A percentile compares a stretch with the other conserved stretches of the same genome.
phyloP scores from a whole-genome alignment of 1,140 invertebrate genomes.

The Drosophila asahinai region DNA sequence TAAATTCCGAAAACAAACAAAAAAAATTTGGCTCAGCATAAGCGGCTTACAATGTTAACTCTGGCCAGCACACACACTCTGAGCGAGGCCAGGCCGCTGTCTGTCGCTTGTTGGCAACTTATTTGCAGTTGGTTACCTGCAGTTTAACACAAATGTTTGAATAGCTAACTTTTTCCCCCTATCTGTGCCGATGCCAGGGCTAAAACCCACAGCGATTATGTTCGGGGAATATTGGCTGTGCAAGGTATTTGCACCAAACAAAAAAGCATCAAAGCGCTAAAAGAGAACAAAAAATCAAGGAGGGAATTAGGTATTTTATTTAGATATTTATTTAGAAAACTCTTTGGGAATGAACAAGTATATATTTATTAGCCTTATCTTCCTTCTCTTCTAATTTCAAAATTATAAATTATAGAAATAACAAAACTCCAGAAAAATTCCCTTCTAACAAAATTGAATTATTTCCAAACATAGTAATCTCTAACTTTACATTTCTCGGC shows the following conservation, averaged over 20 bases:
- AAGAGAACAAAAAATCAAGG: not conserved
- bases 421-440: not conserved
- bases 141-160: constrained; percentile 77
- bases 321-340: not conserved
- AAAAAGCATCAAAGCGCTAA: not conserved
- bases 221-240: constrained; percentile 29
- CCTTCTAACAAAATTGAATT: not conserved
- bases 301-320: too few species aligned
- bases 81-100: not conserved
- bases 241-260: not conserved
- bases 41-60: constrained; percentile 81
- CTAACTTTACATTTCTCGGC: not conserved
- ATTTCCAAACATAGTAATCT: not conserved
- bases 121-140: constrained; percentile 79
- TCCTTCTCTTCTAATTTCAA: too few species aligned
- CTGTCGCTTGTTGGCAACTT: constrained; percentile 59
- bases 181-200: constrained; percentile 11
- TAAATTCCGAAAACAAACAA: constrained; percentile 77
- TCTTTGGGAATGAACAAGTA: too few species aligned
- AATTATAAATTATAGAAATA: not conserved
- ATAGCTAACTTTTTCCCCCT: constrained; percentile 56
- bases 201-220: constrained; percentile 31
- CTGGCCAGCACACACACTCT: constrained; percentile 20
- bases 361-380: too few species aligned
- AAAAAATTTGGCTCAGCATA: constrained; percentile 70